These are phyloP conservation scores for Bradypodion ventrale DNA, from an alignment of 2,797 vertebrate species.

Conservation along the genomic window DNA sequence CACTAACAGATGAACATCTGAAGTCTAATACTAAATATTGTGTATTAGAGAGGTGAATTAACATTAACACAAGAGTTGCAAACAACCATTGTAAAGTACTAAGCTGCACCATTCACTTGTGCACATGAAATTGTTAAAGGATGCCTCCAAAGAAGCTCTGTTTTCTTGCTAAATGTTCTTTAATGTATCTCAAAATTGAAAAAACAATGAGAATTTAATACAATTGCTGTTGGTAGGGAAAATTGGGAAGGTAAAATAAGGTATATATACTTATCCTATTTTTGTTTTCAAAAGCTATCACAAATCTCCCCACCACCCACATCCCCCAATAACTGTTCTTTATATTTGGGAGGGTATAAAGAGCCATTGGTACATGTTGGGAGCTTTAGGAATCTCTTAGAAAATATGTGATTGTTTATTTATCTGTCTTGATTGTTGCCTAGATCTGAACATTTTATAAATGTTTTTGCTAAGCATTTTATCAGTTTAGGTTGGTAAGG, in stretches of 20 bases:
- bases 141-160: not conserved
- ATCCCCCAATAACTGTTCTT: not conserved
- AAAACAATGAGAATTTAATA: not conserved
- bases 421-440: not conserved
- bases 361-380: not conserved
- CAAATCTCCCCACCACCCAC: not conserved
- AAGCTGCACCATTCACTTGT: not conserved
- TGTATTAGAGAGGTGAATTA: not conserved
- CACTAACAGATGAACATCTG: not conserved
- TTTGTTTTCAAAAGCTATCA: not conserved
- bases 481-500: not conserved
- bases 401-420: not conserved
- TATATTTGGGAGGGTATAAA: not conserved
- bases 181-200: not conserved
- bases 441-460: not conserved
- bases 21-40: not conserved
- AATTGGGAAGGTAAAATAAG: not conserved
- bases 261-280: too few relatives aligned
- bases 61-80: not conserved
- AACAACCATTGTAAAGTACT: not conserved
- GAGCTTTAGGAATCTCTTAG: not conserved
- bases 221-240: not conserved
- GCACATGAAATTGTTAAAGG: not conserved
- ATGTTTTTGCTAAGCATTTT: not conserved
- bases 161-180: not conserved